Conservation (phyloP, 2,797 vertebrate genomes). For the Picus viridis region DNA sequence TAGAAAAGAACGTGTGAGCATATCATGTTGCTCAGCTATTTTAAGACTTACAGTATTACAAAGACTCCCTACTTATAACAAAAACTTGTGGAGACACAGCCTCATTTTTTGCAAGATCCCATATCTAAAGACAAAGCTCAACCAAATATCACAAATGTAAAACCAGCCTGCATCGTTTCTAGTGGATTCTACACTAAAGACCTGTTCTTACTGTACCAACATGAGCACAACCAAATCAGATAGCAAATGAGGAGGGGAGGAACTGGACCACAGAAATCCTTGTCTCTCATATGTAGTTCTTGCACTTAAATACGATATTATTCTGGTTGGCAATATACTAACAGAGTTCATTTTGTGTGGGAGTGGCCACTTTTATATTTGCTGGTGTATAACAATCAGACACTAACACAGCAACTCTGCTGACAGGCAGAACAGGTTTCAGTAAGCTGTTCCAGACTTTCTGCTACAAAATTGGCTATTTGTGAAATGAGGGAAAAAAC, state of each 20-base stretch:
- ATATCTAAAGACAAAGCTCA: slow-evolving; percentile 30
- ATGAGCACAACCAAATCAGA: neutral
- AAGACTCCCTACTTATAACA: slow-evolving; percentile 54
- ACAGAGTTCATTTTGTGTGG: neutral
- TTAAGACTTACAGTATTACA: slow-evolving; percentile 54
- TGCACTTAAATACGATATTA: neutral
- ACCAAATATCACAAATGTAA: neutral
- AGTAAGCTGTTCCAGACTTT: neutral
- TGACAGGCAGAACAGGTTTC: slow-evolving; percentile 48
- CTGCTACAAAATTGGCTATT: neutral
- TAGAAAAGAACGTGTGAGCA: slow-evolving; percentile 44
- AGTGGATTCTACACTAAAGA: neutral
- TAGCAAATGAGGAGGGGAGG: neutral
- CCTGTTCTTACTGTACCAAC: neutral
- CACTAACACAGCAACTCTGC: neutral
- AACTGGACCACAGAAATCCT: neutral
- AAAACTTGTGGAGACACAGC: slow-evolving; percentile 9
- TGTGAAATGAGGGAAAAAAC: neutral
- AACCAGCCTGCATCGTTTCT: neutral
- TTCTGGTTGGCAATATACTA: neutral
- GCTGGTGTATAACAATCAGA: neutral
- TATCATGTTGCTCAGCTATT: slow-evolving; percentile 59
- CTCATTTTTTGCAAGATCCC: slow-evolving; percentile 7
- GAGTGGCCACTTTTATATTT: slow-evolving; percentile 15
- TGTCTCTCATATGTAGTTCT: neutral